A percentile compares a stretch with the other conserved stretches of the same genome.
Evolutionary conservation across 2,113 vertebrate genomes (phyloP).

Genomic region (Phyllostomus hastatus): DNA sequence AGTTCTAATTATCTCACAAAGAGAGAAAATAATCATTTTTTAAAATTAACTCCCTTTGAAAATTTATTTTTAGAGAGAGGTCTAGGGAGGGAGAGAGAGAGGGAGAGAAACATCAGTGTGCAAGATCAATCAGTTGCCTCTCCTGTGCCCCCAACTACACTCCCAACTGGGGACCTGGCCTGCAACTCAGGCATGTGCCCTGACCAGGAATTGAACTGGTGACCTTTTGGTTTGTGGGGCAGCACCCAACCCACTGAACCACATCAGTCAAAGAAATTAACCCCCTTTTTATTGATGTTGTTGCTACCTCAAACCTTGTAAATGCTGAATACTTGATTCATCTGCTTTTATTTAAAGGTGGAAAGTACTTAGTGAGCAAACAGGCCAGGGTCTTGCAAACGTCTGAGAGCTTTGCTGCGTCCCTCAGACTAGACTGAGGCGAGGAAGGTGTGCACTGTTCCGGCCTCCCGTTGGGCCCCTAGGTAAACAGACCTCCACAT

Average conservation of each 20-base stretch:
- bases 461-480: not conserved
- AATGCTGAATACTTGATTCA: not conserved
- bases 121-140: too few relatives aligned
- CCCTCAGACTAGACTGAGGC: not conserved
- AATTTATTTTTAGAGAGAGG: too few relatives aligned
- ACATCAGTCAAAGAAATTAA: not conserved
- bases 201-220: too few relatives aligned
- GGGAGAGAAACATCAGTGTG: too few relatives aligned
- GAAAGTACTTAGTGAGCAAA: not conserved
- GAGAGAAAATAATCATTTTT: not conserved
- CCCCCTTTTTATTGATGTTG: not conserved
- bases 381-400: not conserved
- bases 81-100: too few relatives aligned
- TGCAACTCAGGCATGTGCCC: too few relatives aligned
- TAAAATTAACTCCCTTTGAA: not conserved
- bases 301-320: not conserved
- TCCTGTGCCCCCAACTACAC: too few relatives aligned
- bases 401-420: not conserved
- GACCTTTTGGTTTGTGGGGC: too few relatives aligned
- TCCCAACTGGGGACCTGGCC: too few relatives aligned
- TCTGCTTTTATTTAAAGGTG: not conserved
- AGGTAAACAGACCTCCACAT: constrained; percentile 16
- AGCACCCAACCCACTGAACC: too few relatives aligned
- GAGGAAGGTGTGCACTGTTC: not conserved
- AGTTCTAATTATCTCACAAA: not conserved